These are phyloP conservation scores for Bombus terrestris DNA, from an alignment of 1,140 invertebrate genomes.

Conservation along the genomic window DNA sequence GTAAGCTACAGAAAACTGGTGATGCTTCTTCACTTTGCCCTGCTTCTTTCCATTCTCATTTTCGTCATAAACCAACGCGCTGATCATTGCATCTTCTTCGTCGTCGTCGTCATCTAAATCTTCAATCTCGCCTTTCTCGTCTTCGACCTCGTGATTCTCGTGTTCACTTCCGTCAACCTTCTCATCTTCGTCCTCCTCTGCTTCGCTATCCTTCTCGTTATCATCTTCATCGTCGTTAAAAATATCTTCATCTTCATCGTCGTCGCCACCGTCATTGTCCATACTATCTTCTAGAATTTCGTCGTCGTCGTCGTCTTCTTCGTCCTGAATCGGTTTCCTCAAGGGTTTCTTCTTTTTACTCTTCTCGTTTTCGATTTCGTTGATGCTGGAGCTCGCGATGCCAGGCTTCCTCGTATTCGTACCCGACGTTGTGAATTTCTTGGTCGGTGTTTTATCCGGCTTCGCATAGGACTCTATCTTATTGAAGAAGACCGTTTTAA, in stretches of 20 bases:
- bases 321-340: slow-evolving; percentile 55
- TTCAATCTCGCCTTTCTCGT: slow-evolving; percentile 56
- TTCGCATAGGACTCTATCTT: slow-evolving; percentile 52
- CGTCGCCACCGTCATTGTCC: slow-evolving; percentile 67
- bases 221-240: slow-evolving; percentile 57
- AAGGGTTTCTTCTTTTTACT: slow-evolving; percentile 65
- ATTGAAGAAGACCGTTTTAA: slow-evolving; percentile 50
- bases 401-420: slow-evolving; percentile 66
- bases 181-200: slow-evolving; percentile 54
- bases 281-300: slow-evolving; percentile 55
- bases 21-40: slow-evolving; percentile 58
- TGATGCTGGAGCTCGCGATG: slow-evolving; percentile 63
- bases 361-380: slow-evolving; percentile 67
- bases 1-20: slow-evolving; percentile 60
- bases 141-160: slow-evolving; percentile 56
- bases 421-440: slow-evolving; percentile 55
- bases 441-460: slow-evolving; percentile 35
- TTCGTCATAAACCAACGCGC: slow-evolving; percentile 70
- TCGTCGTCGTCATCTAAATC: slow-evolving; percentile 68
- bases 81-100: slow-evolving; percentile 70
- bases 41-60: slow-evolving; percentile 61
- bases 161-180: slow-evolving; percentile 53
- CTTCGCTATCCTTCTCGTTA: slow-evolving; percentile 53
- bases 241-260: slow-evolving; percentile 59
- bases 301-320: slow-evolving; percentile 72